Conservation (phyloP, 2,888 invertebrate genomes). For the Dioctria linearis region DNA sequence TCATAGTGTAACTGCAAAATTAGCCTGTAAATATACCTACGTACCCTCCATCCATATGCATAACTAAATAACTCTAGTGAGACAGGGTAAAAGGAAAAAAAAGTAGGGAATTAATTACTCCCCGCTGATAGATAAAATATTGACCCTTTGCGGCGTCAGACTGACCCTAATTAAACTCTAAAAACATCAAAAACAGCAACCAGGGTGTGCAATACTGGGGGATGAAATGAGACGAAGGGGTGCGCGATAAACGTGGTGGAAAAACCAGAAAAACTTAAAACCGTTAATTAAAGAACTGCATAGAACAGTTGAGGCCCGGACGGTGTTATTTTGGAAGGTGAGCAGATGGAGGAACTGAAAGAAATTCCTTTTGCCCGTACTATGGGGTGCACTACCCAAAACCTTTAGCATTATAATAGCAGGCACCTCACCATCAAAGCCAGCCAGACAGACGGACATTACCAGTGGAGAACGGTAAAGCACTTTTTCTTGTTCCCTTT, state of each 20-base stretch:
- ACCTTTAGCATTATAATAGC: too few species aligned
- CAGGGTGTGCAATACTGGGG: slow-evolving; percentile 4
- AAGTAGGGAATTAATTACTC: slow-evolving; percentile 52
- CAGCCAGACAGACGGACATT: too few species aligned
- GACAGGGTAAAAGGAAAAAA: too few species aligned
- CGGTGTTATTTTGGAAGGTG: background rate
- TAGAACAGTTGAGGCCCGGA: slow-evolving; percentile 2
- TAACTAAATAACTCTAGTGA: too few species aligned
- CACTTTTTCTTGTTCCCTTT: background rate
- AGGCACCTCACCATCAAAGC: too few species aligned
- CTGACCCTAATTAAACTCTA: slow-evolving; percentile 58
- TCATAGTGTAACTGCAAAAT: too few species aligned
- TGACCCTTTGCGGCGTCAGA: slow-evolving; percentile 55
- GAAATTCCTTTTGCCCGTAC: background rate
- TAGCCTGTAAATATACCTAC: too few species aligned
- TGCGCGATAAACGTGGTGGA: slow-evolving; percentile 1
- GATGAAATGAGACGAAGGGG: background rate
- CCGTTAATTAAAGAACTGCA: slow-evolving; percentile 46
- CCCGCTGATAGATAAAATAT: slow-evolving; percentile 56
- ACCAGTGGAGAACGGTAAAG: slow-evolving; percentile 1
- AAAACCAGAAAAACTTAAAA: slow-evolving; percentile 42
- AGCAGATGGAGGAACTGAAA: slow-evolving; percentile 27
- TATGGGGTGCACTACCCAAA: background rate
- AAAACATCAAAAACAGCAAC: slow-evolving; percentile 46
- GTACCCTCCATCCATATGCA: too few species aligned